phyloP scores from a whole-genome alignment of 2,888 invertebrate species.

The Leucophora obtusa region DNA sequence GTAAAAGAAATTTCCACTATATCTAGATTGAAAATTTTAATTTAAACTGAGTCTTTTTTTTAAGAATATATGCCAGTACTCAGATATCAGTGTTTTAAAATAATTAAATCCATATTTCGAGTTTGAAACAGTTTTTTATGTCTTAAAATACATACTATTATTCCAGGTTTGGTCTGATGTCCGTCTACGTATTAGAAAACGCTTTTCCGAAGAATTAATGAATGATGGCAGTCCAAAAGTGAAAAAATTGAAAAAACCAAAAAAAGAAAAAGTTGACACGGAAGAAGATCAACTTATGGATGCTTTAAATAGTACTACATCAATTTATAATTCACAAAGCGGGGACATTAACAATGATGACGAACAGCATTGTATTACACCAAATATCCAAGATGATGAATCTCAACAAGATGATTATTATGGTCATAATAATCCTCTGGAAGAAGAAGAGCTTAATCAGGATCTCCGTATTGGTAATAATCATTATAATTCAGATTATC shows the following conservation, averaged over 20 bases:
- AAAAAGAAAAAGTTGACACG: conserved; percentile 30
- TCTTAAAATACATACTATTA: too few relatives aligned
- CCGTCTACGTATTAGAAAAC: conserved; percentile 56
- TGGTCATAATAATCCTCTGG: conserved; percentile 18
- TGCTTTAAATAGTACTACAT: conserved; percentile 48
- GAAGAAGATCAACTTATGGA: conserved; percentile 55
- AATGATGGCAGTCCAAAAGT: not conserved
- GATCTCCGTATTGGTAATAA: conserved; percentile 11
- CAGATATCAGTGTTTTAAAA: too few relatives aligned
- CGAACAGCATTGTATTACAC: conserved; percentile 14
- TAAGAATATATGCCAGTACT: too few relatives aligned
- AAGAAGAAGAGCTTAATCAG: conserved; percentile 13
- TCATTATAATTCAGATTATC: conserved; percentile 29
- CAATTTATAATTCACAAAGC: conserved; percentile 39
- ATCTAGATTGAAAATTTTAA: too few relatives aligned
- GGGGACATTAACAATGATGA: not conserved
- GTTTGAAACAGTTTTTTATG: too few relatives aligned
- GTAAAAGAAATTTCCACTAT: too few relatives aligned
- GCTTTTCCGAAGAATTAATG: conserved; percentile 8
- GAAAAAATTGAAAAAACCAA: not conserved
- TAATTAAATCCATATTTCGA: too few relatives aligned
- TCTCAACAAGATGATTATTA: conserved; percentile 30
- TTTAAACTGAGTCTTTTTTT: too few relatives aligned
- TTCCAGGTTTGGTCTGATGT: conserved; percentile 61
- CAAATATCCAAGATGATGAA: conserved; percentile 31